Conservation (phyloP, 92 coral and sea anemone species). For the Montipora capitata region DNA sequence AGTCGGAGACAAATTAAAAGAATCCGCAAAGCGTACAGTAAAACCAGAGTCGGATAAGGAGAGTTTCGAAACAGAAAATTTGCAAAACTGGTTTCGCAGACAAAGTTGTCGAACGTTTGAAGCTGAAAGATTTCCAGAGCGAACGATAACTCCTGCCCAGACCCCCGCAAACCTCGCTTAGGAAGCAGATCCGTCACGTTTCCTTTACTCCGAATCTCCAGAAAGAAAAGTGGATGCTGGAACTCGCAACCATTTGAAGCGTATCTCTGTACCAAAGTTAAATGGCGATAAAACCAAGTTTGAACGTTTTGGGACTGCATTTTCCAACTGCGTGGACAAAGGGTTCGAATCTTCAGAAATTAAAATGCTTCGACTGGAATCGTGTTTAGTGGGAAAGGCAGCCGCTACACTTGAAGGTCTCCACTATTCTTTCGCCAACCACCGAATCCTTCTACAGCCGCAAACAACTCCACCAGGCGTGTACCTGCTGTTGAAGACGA, state of each 20-base stretch:
- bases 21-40: not conserved
- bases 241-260: not conserved
- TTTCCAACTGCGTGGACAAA: constrained; percentile 10
- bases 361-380: constrained; percentile 8
- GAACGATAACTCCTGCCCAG: not conserved
- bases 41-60: not conserved
- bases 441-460: not conserved
- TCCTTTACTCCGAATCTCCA: not conserved
- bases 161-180: not conserved
- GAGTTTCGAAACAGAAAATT: not conserved
- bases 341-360: not conserved
- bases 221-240: not conserved
- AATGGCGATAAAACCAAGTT: not conserved
- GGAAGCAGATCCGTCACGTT: not conserved
- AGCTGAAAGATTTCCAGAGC: not conserved
- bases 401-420: not conserved
- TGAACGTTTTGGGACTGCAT: not conserved
- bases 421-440: not conserved
- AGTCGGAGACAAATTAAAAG: constrained; percentile 2
- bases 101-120: not conserved
- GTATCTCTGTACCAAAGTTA: not conserved
- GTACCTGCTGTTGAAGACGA: not conserved
- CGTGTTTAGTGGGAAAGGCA: constrained; percentile 2
- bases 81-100: not conserved
- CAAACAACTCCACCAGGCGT: not conserved